Evolutionary conservation across 2,888 invertebrate species (phyloP), one percentile per base, ranked within the genome.

Genomic region (Mechanitis mazaeus): DNA sequence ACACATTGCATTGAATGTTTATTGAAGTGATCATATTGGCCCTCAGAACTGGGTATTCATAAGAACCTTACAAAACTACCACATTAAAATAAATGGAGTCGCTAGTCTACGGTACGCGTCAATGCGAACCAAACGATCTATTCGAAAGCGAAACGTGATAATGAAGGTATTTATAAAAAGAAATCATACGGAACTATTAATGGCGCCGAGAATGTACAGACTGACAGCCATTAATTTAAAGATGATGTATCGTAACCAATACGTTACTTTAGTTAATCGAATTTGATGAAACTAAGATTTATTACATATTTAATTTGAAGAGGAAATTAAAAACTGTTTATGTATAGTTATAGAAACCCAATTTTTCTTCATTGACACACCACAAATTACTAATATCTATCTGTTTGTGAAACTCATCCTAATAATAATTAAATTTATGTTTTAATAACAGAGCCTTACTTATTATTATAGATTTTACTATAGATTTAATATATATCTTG

Each of bases 91-190:
- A 47, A 20, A 47, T 47, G 20, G 20, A 47, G 28, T 45, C 56
- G 50, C 9, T 12, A 42, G 33, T 46, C 31, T 45, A 11, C 45
- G 56, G 47, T 56, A 55, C 42, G 3, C 56, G 33, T 53, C 9
- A 33, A 50, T 31, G 56, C 38, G 28, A 53, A 53, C 50, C 58
- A 55, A 64, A 64, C 47, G 45, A 57, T 9, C 31, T 31, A 56
- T 61, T 58, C 45, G 59, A 64, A 64, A 64, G 61, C 45, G 50
- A 63, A 63, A 56, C 38, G 46, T 12, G 33, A 58, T 60, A 58
- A 64, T 54, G 50, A 60, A 58, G 53, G 61, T 64, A 58, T 56
- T 56, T 64, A 42, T 50, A 61, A 58, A 54, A 61, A 64, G 54
- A 58, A 61, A 60, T 58, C 31, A 54, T 58, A 60, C 58, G 55